Conservation (phyloP, 2,888 invertebrate species). For the Dugesia japonica region DNA sequence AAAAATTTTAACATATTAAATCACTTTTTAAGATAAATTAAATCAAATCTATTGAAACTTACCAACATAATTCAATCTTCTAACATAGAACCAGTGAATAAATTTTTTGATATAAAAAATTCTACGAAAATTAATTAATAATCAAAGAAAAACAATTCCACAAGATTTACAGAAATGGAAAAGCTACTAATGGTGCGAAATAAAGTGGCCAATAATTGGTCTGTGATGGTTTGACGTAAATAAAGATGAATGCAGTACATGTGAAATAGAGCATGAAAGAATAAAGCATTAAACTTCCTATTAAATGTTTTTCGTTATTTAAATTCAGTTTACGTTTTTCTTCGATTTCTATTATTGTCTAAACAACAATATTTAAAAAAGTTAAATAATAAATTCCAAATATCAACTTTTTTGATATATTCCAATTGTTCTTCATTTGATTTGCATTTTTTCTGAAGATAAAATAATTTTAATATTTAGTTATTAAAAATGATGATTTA, state of each 20-base stretch:
- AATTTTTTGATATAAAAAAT: conserved; percentile 62
- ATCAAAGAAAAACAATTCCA: too few relatives aligned
- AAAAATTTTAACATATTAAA: too few relatives aligned
- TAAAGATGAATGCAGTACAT: neutral
- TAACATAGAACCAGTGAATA: conserved; percentile 71
- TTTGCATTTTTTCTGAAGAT: neutral
- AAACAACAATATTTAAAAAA: neutral
- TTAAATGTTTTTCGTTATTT: neutral
- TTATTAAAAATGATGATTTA: neutral
- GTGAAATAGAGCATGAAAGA: neutral
- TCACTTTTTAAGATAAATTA: too few relatives aligned
- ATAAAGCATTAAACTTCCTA: conserved; percentile 8
- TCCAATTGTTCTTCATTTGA: neutral
- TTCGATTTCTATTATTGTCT: neutral
- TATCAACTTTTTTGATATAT: neutral
- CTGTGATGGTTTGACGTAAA: neutral
- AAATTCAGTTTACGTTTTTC: conserved; percentile 7
- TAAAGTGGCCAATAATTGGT: neutral
- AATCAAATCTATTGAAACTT: too few relatives aligned
- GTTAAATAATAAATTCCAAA: neutral
- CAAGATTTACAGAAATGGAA: conserved; percentile 21
- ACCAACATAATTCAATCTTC: conserved; percentile 3
- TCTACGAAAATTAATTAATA: conserved; percentile 49
- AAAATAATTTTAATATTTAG: neutral
- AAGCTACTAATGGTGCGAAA: neutral